phyloP scores from a whole-genome alignment of 2,113 vertebrate species.

The Thryonomys swinderianus region DNA sequence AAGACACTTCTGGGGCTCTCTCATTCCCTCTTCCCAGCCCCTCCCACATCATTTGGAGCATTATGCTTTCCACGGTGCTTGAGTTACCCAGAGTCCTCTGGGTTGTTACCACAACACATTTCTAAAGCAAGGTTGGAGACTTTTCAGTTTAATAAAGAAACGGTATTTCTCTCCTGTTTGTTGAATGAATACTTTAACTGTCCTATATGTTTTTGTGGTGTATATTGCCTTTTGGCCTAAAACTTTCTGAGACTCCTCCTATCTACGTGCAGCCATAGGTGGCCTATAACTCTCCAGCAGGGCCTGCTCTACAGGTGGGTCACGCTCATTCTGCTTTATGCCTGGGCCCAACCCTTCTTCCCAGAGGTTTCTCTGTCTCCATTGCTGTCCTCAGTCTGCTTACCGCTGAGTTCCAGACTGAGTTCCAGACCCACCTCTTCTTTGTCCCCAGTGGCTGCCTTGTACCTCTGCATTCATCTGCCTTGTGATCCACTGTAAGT shows the following conservation, averaged over 20 bases:
- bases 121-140: not conserved
- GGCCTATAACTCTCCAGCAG: not conserved
- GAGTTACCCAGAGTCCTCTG: not conserved
- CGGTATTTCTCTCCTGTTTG: not conserved
- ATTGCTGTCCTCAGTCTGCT: not conserved
- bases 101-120: not conserved
- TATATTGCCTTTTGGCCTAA: not conserved
- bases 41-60: not conserved
- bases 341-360: not conserved
- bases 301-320: not conserved
- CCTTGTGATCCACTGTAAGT: not conserved
- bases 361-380: too few species aligned
- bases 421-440: not conserved
- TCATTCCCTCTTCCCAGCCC: not conserved
- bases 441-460: not conserved
- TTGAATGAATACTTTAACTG: slow-evolving; percentile 32
- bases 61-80: not conserved
- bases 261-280: not conserved
- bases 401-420: not conserved
- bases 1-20: not conserved
- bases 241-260: not conserved
- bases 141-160: not conserved
- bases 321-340: not conserved
- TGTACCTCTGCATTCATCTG: not conserved
- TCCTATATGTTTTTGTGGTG: not conserved